Evolutionary conservation across 2,797 vertebrate genomes (phyloP).

Genomic region (Channa striata): DNA sequence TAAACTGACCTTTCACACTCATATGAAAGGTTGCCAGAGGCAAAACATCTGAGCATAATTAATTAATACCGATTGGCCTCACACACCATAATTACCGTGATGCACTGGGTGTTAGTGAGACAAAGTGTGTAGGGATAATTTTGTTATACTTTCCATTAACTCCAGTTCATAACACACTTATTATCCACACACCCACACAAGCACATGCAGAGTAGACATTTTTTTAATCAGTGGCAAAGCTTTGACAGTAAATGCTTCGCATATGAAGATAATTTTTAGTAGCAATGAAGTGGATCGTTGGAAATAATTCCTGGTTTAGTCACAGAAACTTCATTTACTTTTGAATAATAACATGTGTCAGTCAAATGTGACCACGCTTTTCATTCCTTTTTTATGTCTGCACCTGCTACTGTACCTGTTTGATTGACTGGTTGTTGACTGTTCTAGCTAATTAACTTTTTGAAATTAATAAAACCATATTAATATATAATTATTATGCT

Average conservation of each 20-base stretch:
- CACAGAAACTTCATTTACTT: constrained; percentile 2
- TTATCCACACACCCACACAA: background rate
- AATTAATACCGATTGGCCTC: constrained; percentile 58
- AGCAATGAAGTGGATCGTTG: background rate
- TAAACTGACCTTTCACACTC: constrained; percentile 67
- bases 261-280: constrained; percentile 6
- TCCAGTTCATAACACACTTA: constrained; percentile 16
- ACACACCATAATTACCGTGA: constrained; percentile 48
- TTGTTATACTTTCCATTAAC: constrained; percentile 39
- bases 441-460: background rate
- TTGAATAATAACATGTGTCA: background rate
- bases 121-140: constrained; percentile 49
- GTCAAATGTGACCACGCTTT: background rate
- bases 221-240: constrained; percentile 1
- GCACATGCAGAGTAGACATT: background rate
- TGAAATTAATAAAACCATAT: background rate
- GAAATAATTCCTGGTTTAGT: constrained; percentile 10
- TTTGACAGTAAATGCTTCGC: constrained; percentile 2
- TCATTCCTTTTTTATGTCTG: background rate
- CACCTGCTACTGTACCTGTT: background rate
- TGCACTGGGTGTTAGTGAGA: constrained; percentile 34
- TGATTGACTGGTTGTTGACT: background rate
- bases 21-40: constrained; percentile 59
- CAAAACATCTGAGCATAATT: constrained; percentile 60
- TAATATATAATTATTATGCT: background rate